phyloP scores from a whole-genome alignment of 2,797 vertebrate species.

The Scarus forsteni region DNA sequence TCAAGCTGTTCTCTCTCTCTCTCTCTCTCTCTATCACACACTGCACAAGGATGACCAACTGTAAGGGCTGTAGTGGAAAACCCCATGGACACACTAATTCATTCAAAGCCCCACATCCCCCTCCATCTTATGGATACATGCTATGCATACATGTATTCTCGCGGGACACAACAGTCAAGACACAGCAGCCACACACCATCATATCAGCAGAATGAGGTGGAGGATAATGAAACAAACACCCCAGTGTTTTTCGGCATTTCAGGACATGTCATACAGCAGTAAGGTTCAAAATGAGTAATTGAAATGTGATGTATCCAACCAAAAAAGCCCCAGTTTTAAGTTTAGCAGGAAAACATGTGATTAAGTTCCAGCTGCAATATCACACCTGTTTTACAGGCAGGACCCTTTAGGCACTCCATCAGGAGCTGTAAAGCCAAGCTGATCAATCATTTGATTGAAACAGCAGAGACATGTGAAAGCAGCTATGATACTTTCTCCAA shows the following conservation, averaged over 20 bases:
- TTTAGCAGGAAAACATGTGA: not conserved
- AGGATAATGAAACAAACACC: not conserved
- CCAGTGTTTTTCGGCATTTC: not conserved
- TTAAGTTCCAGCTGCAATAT: not conserved
- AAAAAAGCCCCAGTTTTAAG: not conserved
- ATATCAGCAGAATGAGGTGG: not conserved
- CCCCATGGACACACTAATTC: slow-evolving; percentile 1
- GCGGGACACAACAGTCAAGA: not conserved
- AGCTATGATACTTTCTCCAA: slow-evolving; percentile 10
- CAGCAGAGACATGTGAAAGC: slow-evolving; percentile 16
- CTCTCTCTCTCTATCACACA: slow-evolving; percentile 1
- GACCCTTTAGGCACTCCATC: not conserved
- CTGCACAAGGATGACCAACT: slow-evolving; percentile 4
- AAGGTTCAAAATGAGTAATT: not conserved
- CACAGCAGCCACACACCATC: not conserved
- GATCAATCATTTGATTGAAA: not conserved
- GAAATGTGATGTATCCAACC: not conserved
- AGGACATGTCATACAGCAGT: too few relatives aligned
- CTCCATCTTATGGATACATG: not conserved
- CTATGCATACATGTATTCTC: slow-evolving; percentile 4
- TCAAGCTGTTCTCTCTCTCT: slow-evolving; percentile 7
- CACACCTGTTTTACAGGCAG: not conserved
- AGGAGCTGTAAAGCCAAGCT: slow-evolving; percentile 5
- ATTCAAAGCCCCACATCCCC: slow-evolving; percentile 13
- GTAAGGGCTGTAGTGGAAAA: slow-evolving; percentile 4